A percentile compares a stretch with the other conserved stretches of the same genome.
phyloP scores from a whole-genome alignment of 2,797 vertebrate genomes.

The Spinus olivaceus region DNA sequence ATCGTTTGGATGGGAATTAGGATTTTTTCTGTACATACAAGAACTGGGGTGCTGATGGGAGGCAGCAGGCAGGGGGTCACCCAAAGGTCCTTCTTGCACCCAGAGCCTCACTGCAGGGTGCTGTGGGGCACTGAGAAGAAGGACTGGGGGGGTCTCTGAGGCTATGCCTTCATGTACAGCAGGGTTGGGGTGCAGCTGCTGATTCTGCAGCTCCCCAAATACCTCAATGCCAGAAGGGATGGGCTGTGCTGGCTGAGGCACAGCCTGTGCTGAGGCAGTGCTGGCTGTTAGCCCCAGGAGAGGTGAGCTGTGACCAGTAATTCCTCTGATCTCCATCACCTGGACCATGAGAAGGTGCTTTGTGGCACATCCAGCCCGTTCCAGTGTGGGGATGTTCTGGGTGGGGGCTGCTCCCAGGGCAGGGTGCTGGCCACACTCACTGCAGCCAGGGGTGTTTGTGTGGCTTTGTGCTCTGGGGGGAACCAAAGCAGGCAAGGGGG shows the following conservation, averaged over 20 bases:
- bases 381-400: rapidly evolving
- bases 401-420: not conserved
- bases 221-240: rapidly evolving
- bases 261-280: rapidly evolving
- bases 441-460: not conserved
- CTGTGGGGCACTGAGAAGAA: not conserved
- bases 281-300: not conserved
- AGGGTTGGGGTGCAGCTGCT: not conserved
- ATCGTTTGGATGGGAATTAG: not conserved
- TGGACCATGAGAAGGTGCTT: not conserved
- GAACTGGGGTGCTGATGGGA: not conserved
- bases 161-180: not conserved
- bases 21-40: not conserved
- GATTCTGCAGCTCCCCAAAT: not conserved
- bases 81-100: not conserved
- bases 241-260: not conserved
- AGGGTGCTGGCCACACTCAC: not conserved
- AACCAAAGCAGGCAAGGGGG: not conserved
- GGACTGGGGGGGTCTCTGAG: rapidly evolving
- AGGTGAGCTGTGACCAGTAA: not conserved
- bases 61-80: not conserved
- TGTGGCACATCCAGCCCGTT: not conserved
- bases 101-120: not conserved
- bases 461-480: not conserved
- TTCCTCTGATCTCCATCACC: not conserved